A percentile compares a stretch with the other conserved stretches of the same genome.
Conservation (phyloP, 2,888 invertebrate genomes). For the Ophion obscuratus region DNA sequence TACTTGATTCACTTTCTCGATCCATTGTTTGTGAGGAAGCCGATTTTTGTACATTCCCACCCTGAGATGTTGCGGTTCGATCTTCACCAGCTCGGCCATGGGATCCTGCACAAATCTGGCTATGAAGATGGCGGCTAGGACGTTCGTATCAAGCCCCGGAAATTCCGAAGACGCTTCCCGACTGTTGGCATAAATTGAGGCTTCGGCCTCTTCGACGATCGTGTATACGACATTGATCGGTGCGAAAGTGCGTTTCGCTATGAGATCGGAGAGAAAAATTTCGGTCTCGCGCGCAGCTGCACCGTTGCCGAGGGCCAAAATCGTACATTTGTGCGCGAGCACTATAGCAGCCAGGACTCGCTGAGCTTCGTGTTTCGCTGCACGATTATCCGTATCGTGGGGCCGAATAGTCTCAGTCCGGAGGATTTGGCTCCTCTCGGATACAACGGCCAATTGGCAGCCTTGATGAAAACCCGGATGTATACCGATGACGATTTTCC, state of each 20-base stretch:
- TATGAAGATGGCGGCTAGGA: conserved; percentile 91
- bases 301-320: conserved; percentile 95
- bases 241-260: conserved; percentile 85
- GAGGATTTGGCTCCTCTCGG: conserved; percentile 89
- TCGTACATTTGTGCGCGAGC: conserved; percentile 87
- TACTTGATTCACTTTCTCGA: conserved; percentile 89
- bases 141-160: conserved; percentile 92
- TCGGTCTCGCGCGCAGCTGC: conserved; percentile 96
- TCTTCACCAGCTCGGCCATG: conserved; percentile 95
- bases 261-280: conserved; percentile 87
- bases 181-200: conserved; percentile 96
- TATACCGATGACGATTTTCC: conserved; percentile 91
- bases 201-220: conserved; percentile 95
- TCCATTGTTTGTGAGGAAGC: conserved; percentile 91
- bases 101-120: conserved; percentile 96
- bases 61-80: conserved; percentile 95
- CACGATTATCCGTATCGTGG: conserved; percentile 82
- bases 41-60: conserved; percentile 94
- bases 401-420: conserved; percentile 90
- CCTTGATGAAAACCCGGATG: conserved; percentile 96
- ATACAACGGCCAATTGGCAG: conserved; percentile 94
- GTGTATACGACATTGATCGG: conserved; percentile 88
- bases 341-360: conserved; percentile 82
- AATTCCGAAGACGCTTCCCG: conserved; percentile 93
- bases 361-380: conserved; percentile 82